Evolutionary conservation across 2,797 vertebrate species (phyloP).

Genomic region (Trachurus trachurus): DNA sequence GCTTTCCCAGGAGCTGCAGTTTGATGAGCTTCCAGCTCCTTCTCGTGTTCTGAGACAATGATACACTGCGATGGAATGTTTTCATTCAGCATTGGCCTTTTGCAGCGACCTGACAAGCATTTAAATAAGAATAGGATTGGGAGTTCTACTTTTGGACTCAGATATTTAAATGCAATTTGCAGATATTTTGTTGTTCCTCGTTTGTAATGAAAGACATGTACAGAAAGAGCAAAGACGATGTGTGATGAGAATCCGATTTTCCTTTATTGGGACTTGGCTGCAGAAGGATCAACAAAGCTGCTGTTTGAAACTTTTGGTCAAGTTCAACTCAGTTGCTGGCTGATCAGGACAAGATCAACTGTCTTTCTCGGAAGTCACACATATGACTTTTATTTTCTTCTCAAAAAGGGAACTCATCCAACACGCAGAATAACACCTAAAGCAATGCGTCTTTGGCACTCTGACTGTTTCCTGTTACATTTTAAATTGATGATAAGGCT

Average conservation of each 20-base stretch:
- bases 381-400: constrained; percentile 60
- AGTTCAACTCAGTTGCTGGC: constrained; percentile 41
- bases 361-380: constrained; percentile 48
- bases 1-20: constrained; percentile 61
- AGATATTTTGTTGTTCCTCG: constrained; percentile 46
- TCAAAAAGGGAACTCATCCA: constrained; percentile 36
- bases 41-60: constrained; percentile 55
- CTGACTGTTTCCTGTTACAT: constrained; percentile 45
- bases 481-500: constrained; percentile 34
- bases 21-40: constrained; percentile 62
- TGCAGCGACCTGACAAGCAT: constrained; percentile 61
- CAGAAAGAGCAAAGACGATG: constrained; percentile 30
- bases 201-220: constrained; percentile 54
- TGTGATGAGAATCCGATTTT: constrained; percentile 50
- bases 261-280: constrained; percentile 51
- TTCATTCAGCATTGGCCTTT: constrained; percentile 56
- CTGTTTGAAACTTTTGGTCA: constrained; percentile 20
- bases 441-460: constrained; percentile 40
- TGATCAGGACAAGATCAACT: constrained; percentile 42
- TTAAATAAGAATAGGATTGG: constrained; percentile 49
- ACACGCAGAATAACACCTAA: constrained; percentile 38
- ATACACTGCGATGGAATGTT: constrained; percentile 52
- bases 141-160: constrained; percentile 41
- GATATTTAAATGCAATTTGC: constrained; percentile 47
- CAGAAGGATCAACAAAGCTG: constrained; percentile 45